A percentile compares a stretch with the other conserved stretches of the same genome.
phyloP scores from a whole-genome alignment of 2,888 invertebrate species.

The Gymnosoma rotundatum region DNA sequence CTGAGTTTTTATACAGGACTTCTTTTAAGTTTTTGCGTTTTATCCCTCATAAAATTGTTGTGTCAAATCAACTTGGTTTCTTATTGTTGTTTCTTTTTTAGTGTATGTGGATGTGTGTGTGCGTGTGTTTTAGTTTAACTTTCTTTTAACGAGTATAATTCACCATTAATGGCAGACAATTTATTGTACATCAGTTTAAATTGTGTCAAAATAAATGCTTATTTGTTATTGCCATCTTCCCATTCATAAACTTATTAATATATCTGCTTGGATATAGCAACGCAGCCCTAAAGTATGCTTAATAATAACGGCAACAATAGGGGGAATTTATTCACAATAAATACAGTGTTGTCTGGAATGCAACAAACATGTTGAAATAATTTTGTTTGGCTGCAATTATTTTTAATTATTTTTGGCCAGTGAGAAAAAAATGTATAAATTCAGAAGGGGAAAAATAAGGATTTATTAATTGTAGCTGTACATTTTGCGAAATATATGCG shows the following conservation, averaged over 20 bases:
- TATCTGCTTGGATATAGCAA: neutral
- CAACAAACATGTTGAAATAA: slow-evolving; percentile 17
- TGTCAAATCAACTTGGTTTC: neutral
- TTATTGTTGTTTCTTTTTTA: neutral
- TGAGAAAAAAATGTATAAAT: neutral
- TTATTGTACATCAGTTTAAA: slow-evolving; percentile 33
- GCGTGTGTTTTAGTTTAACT: neutral
- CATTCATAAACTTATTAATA: neutral
- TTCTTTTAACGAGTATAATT: slow-evolving; percentile 35
- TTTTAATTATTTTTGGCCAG: neutral
- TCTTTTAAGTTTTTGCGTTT: too few relatives aligned
- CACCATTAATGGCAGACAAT: slow-evolving; percentile 24
- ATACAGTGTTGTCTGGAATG: neutral
- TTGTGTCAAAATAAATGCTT: slow-evolving; percentile 21
- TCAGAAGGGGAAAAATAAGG: neutral
- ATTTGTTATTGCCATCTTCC: neutral
- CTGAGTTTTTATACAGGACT: too few relatives aligned
- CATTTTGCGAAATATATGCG: too few relatives aligned
- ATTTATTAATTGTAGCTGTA: neutral
- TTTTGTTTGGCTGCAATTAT: slow-evolving; percentile 8
- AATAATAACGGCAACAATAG: neutral
- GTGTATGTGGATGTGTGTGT: too few relatives aligned
- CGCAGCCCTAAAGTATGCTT: slow-evolving; percentile 46
- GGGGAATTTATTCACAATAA: slow-evolving; percentile 4
- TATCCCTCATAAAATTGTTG: neutral